These are phyloP conservation scores for Acrocephalus scirpaceus DNA, from an alignment of 2,797 vertebrate species.

Conservation along the genomic window DNA sequence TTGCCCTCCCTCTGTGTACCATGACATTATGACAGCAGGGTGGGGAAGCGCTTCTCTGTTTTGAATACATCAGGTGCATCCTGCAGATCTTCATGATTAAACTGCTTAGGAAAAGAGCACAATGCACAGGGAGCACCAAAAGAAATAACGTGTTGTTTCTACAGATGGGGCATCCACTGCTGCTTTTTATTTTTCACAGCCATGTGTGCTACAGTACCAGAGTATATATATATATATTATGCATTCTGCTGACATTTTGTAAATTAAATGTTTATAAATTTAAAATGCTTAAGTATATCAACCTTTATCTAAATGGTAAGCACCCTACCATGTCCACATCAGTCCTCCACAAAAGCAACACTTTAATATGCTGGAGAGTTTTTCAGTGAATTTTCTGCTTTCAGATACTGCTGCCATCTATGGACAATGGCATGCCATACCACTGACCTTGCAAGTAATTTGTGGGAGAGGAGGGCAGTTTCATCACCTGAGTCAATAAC, in stretches of 20 bases:
- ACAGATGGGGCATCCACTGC: background rate
- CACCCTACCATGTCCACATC: background rate
- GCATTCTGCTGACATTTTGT: background rate
- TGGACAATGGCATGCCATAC: background rate
- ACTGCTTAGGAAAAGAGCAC: background rate
- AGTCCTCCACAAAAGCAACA: background rate
- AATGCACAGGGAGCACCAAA: background rate
- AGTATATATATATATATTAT: background rate
- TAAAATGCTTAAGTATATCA: background rate
- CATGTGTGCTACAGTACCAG: background rate
- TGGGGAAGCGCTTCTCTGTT: background rate
- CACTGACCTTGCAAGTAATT: background rate
- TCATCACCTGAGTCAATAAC: slow-evolving; percentile 22
- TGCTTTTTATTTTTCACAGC: background rate
- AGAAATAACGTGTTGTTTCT: background rate
- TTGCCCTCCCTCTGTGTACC: background rate
- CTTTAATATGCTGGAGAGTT: background rate
- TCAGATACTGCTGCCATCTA: background rate
- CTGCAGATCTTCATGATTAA: background rate
- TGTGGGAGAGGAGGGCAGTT: slow-evolving; percentile 6
- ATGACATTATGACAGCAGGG: background rate
- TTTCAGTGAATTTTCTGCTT: slow-evolving; percentile 24
- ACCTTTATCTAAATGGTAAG: background rate
- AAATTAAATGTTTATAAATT: slow-evolving; percentile 2
- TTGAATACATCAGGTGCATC: background rate